phyloP scores from a whole-genome alignment of 2,113 vertebrate genomes.

The Lepidothrix coronata region DNA sequence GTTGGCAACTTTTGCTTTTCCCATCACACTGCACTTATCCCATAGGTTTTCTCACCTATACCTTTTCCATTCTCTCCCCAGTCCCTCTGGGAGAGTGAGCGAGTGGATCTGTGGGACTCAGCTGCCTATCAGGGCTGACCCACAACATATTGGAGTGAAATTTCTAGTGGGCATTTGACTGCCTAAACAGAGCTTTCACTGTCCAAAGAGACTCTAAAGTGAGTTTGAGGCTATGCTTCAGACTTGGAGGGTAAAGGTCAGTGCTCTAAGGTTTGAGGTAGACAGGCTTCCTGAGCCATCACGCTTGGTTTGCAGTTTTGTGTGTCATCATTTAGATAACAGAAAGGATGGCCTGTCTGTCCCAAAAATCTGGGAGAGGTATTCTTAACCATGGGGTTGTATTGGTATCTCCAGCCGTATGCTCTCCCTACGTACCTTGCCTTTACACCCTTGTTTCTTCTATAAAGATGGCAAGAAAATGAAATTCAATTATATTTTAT shows the following conservation, averaged over 20 bases:
- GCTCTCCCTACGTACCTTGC: not conserved
- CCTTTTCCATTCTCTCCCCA: not conserved
- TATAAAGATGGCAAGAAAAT: not conserved
- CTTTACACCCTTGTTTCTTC: not conserved
- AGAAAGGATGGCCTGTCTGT: not conserved
- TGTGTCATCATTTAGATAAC: not conserved
- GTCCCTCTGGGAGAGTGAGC: not conserved
- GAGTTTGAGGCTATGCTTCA: not conserved
- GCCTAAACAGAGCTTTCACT: not conserved
- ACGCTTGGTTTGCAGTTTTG: not conserved
- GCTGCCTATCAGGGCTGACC: not conserved
- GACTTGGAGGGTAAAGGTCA: rapidly evolving
- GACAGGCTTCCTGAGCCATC: not conserved
- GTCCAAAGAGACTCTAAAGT: not conserved
- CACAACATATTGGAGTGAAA: not conserved
- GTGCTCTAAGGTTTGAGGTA: not conserved
- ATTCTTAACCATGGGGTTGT: not conserved
- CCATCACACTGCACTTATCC: not conserved
- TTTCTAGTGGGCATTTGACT: not conserved
- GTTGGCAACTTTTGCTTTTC: not conserved
- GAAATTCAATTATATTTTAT: not conserved
- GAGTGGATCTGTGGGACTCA: not conserved
- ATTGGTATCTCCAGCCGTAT: not conserved
- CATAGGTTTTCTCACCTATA: not conserved
- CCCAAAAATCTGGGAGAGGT: not conserved